Evolutionary conservation across 2,888 invertebrate species (phyloP), one percentile per base, ranked within the genome.

Genomic region (Acronicta alni): DNA sequence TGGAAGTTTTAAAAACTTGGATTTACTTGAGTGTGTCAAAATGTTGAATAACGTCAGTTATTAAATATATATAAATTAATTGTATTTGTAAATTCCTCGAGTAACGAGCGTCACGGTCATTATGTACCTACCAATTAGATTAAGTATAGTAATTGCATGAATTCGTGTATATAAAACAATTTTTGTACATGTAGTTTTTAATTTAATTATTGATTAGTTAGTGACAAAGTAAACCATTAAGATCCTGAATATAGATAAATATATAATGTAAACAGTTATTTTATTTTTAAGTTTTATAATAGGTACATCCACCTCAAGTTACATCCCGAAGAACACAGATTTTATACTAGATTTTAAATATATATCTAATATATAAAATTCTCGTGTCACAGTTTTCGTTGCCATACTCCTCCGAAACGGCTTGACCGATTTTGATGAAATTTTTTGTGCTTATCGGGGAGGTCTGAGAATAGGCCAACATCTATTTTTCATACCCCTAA

Each of bases 161-260:
- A 86, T 89, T 90, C 60, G 87, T 93, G 92, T 93, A 92, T 91
- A 93, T 93, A 92, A 89, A 89, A 86, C 82, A 87, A 91, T 88
- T 93, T 93, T 94, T 94, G 93, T 93, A 93, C 93, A 93, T 92
- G 88, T 93, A 93, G 91, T 82, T 86, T 89, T 88, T 92, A 90
- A 90, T 92, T 93, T 93, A 91, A 92, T 86, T 88, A 89, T 90
- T 87, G 85, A 89, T 78, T 89, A 89, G 84, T 87, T 92, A 91
- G 90, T 85, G 86, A 93, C 90, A 92, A 93, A 93, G 89, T 92
- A 89, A 89, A 89, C 81, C 80, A 86, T 84, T 92, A 93, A 93
- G 93, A 89, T 88, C 89, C 89, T 87, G 89, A 92, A 92, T 92
- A 93, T 92, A 93, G 90, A 88, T 77, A 75, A 83, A 84, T 88